These are phyloP conservation scores for Lochmaea capreae DNA, from an alignment of 2,888 invertebrate genomes.

Conservation along the genomic window DNA sequence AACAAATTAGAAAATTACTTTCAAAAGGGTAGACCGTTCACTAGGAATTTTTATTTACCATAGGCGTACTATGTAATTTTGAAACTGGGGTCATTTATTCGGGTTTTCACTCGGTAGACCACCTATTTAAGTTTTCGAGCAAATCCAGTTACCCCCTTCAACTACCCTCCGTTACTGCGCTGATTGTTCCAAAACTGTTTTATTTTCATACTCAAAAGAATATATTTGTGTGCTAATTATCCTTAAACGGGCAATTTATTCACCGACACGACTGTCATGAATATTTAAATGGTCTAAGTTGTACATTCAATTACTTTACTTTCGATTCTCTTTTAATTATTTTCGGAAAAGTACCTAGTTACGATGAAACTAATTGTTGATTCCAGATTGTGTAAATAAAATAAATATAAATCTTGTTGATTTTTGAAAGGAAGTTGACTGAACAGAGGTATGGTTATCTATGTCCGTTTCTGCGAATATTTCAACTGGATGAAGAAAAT, in stretches of 20 bases:
- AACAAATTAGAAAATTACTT: no score
- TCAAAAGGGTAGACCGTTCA: no score
- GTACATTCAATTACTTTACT: slow-evolving; percentile 31
- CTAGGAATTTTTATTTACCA: no score
- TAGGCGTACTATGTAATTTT: no score
- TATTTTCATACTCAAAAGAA: slow-evolving; percentile 33
- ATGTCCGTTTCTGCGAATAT: not conserved
- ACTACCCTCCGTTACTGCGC: not conserved
- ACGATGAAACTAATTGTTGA: slow-evolving; percentile 10
- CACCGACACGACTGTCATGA: slow-evolving; percentile 27
- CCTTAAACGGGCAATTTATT: slow-evolving; percentile 32
- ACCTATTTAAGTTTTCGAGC: no score
- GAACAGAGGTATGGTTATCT: not conserved
- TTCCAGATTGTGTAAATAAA: slow-evolving; percentile 22
- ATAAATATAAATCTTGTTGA: slow-evolving; percentile 21
- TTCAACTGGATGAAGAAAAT: no score
- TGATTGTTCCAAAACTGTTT: not conserved
- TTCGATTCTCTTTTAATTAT: slow-evolving; percentile 13
- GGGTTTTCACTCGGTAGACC: no score
- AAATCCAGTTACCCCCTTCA: not conserved
- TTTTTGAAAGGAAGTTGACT: slow-evolving; percentile 15
- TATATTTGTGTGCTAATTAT: slow-evolving; percentile 37
- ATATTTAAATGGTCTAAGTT: slow-evolving; percentile 32
- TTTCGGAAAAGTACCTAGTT: not conserved
- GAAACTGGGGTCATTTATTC: no score